Base-by-base conservation (phyloP, 2,113 vertebrate species). In the Turdus rufiventris region DNA sequence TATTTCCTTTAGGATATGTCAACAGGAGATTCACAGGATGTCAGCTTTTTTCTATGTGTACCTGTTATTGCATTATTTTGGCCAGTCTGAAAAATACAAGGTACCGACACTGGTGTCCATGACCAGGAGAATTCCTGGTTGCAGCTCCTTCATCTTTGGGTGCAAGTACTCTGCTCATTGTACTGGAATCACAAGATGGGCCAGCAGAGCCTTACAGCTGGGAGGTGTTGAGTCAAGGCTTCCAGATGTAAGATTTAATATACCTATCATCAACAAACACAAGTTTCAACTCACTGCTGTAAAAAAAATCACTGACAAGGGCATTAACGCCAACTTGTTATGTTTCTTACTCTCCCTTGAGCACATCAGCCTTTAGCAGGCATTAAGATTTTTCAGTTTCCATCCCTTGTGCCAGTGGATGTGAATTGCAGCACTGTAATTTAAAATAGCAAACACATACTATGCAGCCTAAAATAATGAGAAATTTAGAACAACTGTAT, bases 391-490 rank as follows among this genome's bases (percentile, higher is more conserved):
- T 88, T 96, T 85, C 47, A 43, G 62, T 66, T 94, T 92, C 72
- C n/a, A 21, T 80, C 60, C 62, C 60, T 76, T 31, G 34, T 90
- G 56, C 42, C 38, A 36, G 29, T 47, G 33, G 57, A 43, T 53
- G 25, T 66, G 61, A 92, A 74, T 85, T 92, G 73, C 38, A 78
- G 50, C 34, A 58, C 33, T 38, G 31, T 74, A 48, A 93, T 89
- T 95, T 91, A 53, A 95, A 91, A 66, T 48, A 91, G 56, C 79
- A 89, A 85, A 92, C 38, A 66, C 38, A 77, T 34, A 77, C 43
- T 58, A 31, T 75, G 21, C 29, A 63, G 89, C 33, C 9, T 76
- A 66, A 93, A 79, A 90, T 88, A 83, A 89, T 73, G 78, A 76
- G 71, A 83, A 88, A 83, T 89, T 74, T 91, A 80, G 58, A 91